These are phyloP conservation scores for Symphodus melops DNA, from an alignment of 2,113 vertebrate species.

Conservation along the genomic window DNA sequence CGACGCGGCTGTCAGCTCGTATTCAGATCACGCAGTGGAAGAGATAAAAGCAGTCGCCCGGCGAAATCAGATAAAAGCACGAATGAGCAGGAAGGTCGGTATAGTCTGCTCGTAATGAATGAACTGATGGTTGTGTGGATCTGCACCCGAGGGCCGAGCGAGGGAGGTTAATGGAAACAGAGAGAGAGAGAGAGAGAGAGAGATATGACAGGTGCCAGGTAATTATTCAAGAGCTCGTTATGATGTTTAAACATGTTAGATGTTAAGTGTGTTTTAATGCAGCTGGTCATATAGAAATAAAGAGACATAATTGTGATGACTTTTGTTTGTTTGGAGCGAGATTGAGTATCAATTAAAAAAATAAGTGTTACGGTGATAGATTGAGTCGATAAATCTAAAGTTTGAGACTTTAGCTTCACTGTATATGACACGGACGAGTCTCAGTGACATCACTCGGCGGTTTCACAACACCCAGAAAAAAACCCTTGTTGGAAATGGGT, in stretches of 20 bases:
- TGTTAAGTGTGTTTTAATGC: too few species aligned
- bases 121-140: not conserved
- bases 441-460: too few species aligned
- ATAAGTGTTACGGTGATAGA: too few species aligned
- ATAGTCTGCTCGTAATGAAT: not conserved
- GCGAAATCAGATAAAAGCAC: constrained; percentile 18
- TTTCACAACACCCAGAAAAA: too few species aligned
- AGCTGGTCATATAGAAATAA: too few species aligned
- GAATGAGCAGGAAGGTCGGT: constrained; percentile 11
- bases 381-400: too few species aligned
- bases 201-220: not conserved
- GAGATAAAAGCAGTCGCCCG: not conserved
- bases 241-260: not conserved
- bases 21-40: constrained; percentile 15
- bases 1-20: constrained; percentile 12
- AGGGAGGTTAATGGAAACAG: not conserved
- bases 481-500: too few species aligned
- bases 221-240: not conserved
- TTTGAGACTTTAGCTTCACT: too few species aligned
- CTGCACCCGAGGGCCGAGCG: not conserved
- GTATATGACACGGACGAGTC: too few species aligned
- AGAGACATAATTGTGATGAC: too few species aligned
- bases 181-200: not conserved
- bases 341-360: too few species aligned
- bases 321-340: too few species aligned